Evolutionary conservation across 2,888 invertebrate species (phyloP).

Genomic region (Chalcis sispes): DNA sequence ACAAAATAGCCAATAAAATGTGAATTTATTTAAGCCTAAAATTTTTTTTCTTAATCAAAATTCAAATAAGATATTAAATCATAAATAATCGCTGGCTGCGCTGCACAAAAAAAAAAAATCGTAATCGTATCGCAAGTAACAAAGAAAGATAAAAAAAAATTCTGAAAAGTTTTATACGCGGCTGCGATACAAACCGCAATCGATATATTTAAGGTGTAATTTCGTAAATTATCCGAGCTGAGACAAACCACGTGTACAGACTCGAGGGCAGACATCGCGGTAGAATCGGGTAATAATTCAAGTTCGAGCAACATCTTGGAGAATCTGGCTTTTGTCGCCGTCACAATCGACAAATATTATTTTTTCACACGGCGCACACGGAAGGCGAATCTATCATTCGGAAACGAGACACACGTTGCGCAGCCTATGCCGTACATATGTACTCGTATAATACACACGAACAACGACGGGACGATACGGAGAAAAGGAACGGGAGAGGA

Average conservation of each 20-base stretch:
- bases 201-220: constrained; percentile 26
- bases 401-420: constrained; percentile 36
- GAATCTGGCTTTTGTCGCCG: constrained; percentile 39
- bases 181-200: neutral
- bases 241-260: constrained; percentile 18
- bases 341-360: constrained; percentile 10
- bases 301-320: constrained; percentile 24
- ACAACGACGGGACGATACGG: too few relatives aligned
- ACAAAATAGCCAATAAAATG: too few relatives aligned
- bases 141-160: too few relatives aligned
- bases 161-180: too few relatives aligned
- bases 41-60: too few relatives aligned
- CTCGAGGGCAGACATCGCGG: constrained; percentile 16
- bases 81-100: too few relatives aligned
- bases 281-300: constrained; percentile 47
- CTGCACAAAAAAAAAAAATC: too few relatives aligned
- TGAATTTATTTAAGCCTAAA: too few relatives aligned
- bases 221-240: constrained; percentile 33
- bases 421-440: neutral
- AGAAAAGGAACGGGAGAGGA: too few relatives aligned
- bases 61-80: too few relatives aligned
- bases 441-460: neutral
- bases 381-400: constrained; percentile 52
- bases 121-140: too few relatives aligned
- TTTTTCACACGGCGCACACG: constrained; percentile 11